Evolutionary conservation across 2,113 vertebrate species (phyloP), one percentile per base, ranked within the genome.

Genomic region (Leptosomus discolor): DNA sequence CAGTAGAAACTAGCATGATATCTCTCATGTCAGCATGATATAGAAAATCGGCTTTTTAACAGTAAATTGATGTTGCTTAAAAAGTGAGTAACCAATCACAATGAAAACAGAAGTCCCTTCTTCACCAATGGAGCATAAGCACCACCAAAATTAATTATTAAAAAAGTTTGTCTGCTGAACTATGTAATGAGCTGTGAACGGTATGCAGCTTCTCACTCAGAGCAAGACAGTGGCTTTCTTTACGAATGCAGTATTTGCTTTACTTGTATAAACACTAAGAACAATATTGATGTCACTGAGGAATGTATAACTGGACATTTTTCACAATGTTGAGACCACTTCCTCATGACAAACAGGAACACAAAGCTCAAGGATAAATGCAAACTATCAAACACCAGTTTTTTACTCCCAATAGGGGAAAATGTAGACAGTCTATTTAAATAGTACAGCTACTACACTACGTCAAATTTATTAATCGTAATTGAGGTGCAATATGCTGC

Each of bases 381-480:
- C 61, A 85, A 65, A 23, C 39, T 48, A 36, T 60, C 46, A 79
- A 45, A 87, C 54, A 51, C 50, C 53, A 51, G 51, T 56, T 84
- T 68, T 56, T 73, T 53, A 50, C 43, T 95, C 68, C 77, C 58
- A 88, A 18, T 20, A 24, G 15, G 50, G 46, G 43, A 85, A 43
- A 94, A 94, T 65, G 36, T 82, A 57, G 41, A 34, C 34, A 71
- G 54, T 94, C 21, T 74, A 57, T 91, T 86, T 75, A 75, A 85
- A 60, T 7, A 76, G 79, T 27, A 77, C 91, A 93, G 76, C 36
- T 73, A 91, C 92, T 93, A 85, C n/a, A 79, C 63, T 81, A 43
- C 18, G 9, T 85, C 78, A 95, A 93, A 97, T 91, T 95, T 97
- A 96, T 97, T 97, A 97, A 89, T 89, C 79, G 95, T 96, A 92